These are phyloP conservation scores for Gambelia wislizenii DNA, from an alignment of 2,797 vertebrate species.

Conservation along the genomic window DNA sequence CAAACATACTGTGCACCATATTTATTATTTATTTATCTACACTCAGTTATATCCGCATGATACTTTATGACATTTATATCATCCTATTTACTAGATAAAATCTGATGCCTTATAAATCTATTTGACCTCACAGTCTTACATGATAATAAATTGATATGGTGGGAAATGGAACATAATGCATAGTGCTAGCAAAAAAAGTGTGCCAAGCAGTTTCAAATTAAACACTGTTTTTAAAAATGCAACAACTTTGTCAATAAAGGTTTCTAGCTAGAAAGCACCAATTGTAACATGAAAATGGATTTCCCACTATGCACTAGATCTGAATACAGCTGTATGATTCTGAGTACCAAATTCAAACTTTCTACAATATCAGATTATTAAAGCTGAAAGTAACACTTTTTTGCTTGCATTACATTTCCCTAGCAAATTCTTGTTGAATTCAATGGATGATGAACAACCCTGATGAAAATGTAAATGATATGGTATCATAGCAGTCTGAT, in stretches of 20 bases:
- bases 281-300: not conserved
- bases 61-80: not conserved
- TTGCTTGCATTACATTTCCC: not conserved
- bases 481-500: not conserved
- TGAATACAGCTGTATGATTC: not conserved
- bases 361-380: not conserved
- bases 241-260: not conserved
- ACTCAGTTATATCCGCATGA: not conserved
- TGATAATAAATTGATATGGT: not conserved
- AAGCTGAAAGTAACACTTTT: not conserved
- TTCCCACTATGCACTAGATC: not conserved
- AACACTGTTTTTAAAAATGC: not conserved
- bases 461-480: not conserved
- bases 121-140: not conserved
- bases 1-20: too few relatives aligned
- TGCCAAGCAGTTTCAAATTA: not conserved
- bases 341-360: not conserved
- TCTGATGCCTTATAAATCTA: not conserved
- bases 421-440: not conserved
- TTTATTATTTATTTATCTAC: not conserved
- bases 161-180: not conserved
- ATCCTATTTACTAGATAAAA: not conserved
- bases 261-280: not conserved
- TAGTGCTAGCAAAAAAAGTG: not conserved
- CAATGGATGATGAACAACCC: not conserved